Conservation (phyloP, 2,888 invertebrate genomes). For the Polyploca ridens region DNA sequence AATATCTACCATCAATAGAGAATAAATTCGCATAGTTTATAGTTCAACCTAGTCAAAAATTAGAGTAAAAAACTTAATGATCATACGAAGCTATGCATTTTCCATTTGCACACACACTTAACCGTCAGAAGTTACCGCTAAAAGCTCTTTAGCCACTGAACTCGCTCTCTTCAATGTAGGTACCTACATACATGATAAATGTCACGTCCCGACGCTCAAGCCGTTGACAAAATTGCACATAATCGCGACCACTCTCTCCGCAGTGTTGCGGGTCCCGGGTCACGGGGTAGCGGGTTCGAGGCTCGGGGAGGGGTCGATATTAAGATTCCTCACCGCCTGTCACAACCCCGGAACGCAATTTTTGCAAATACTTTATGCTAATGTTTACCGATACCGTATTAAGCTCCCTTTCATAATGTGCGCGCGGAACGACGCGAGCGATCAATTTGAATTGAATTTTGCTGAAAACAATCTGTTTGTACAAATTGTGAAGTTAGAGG, state of each 20-base stretch:
- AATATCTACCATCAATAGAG: no score
- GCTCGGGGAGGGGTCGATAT: constrained; percentile 40
- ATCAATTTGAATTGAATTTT: constrained; percentile 67
- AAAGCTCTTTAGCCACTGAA: constrained; percentile 22
- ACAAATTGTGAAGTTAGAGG: constrained; percentile 64
- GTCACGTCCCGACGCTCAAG: constrained; percentile 49
- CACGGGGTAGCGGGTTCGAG: constrained; percentile 13
- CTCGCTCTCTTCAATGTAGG: constrained; percentile 17
- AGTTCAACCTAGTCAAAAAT: neutral
- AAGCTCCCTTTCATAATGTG: constrained; percentile 64
- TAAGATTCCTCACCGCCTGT: constrained; percentile 59
- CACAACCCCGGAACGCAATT: constrained; percentile 58
- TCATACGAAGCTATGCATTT: constrained; percentile 10
- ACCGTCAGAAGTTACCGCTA: constrained; percentile 26
- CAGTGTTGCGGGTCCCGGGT: constrained; percentile 16
- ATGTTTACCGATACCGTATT: constrained; percentile 67
- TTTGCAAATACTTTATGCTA: constrained; percentile 71
- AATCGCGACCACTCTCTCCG: constrained; percentile 35
- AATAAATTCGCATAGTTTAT: no score
- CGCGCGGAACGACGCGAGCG: constrained; percentile 38
- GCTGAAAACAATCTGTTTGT: constrained; percentile 71
- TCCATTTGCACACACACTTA: constrained; percentile 20
- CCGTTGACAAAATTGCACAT: constrained; percentile 58
- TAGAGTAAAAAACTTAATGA: constrained; percentile 13
- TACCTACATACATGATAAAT: constrained; percentile 31